Percentiles rank a stretch among this genome's conserved stretches.
Conservation (phyloP, 1,140 invertebrate genomes). For the Chironomus tepperi region DNA sequence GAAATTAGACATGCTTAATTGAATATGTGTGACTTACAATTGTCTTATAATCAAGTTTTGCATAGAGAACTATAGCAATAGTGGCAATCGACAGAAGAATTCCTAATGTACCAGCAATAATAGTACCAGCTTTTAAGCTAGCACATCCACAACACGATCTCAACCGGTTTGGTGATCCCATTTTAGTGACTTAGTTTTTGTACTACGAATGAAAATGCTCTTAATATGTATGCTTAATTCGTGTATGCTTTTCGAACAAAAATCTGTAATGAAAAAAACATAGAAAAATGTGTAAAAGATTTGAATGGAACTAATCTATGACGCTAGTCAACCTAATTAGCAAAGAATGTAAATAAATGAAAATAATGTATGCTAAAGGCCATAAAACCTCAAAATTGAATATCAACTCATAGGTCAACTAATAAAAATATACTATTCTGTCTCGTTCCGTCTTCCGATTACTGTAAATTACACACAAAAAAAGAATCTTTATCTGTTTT, state of each 20-base stretch:
- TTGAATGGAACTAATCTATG: too few species aligned
- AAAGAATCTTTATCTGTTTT: too few species aligned
- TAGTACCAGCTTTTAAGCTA: constrained; percentile 57
- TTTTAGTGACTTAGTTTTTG: neutral
- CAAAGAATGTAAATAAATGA: too few species aligned
- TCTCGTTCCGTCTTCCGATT: too few species aligned
- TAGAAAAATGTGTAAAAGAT: too few species aligned
- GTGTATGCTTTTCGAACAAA: neutral
- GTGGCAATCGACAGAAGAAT: constrained; percentile 50
- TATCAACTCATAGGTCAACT: too few species aligned
- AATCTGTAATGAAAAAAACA: too few species aligned
- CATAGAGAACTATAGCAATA: constrained; percentile 43
- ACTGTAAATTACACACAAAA: too few species aligned
- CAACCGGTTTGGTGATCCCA: constrained; percentile 25
- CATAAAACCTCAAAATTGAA: too few species aligned
- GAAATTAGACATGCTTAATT: constrained; percentile 29
- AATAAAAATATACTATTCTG: too few species aligned
- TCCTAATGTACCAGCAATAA: constrained; percentile 56
- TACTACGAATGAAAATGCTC: neutral
- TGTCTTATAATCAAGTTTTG: constrained; percentile 56
- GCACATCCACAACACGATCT: constrained; percentile 55
- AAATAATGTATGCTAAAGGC: too few species aligned
- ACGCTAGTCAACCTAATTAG: too few species aligned
- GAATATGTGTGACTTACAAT: constrained; percentile 55
- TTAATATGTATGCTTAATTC: neutral